Base-by-base conservation (phyloP, 2,113 vertebrate species). In the Carassius gibelio region DNA sequence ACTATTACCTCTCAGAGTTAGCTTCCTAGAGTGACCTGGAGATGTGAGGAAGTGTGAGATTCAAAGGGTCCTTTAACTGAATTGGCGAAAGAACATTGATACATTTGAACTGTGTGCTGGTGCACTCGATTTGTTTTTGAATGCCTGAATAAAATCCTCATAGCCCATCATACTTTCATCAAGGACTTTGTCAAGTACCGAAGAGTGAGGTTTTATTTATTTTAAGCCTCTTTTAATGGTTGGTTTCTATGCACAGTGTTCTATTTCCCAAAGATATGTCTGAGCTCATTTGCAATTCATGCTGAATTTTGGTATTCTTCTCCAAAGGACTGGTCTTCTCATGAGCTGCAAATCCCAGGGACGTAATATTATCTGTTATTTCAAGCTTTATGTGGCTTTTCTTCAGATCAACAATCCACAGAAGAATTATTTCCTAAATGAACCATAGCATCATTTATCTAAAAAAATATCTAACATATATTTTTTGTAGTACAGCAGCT, bases 211-310 rank as follows among this genome's bases (percentile, higher is more conserved):
- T 80, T 45, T 17, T 14, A 78, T 79, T 74, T n/a, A n/a, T 72
- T 55, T 79, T 26, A 23, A 38, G 38, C 15, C 55, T 78, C 55
- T 36, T 77, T 30, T 78, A 30, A 79, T 38, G 34, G 30, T 78
- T 78, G 14, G 9, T 61, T 57, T 19, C 19, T 26, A 38, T 13
- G 30, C 55, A 78, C 0, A 76, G 50, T 5, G 8, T 59, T 62
- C 45, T 23, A 34, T n/a, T 78, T 55, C 52, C 26, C 57, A 64
- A 30, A 81, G 57, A 75, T 75, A 1, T 19, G 38, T 62, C 50
- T 48, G 45, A 52, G 50, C 61, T 82, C 5, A 86, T 86, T 75
- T 81, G 59, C 57, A 64, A 86, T 23, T 75, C 38, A 75, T 79
- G 68, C 69, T 36, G 74, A 74, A 75, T 45, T 62, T 76, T 15